Percentiles rank a stretch among this genome's conserved stretches.
These are phyloP conservation scores for Tretioscincus oriximinensis DNA, from an alignment of 2,113 vertebrate species.

Conservation along the genomic window DNA sequence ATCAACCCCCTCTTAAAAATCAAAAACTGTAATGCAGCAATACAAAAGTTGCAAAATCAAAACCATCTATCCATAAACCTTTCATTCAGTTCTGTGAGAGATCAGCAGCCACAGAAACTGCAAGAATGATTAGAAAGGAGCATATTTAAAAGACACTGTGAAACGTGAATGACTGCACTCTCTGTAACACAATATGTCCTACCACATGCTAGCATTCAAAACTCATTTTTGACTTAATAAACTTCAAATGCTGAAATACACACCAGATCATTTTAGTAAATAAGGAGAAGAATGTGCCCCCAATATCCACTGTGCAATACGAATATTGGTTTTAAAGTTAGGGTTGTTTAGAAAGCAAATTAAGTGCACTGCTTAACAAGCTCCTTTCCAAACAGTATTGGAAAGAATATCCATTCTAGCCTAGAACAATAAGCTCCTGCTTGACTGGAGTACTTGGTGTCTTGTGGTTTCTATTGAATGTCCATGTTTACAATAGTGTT, in stretches of 20 bases:
- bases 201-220: constrained; percentile 31
- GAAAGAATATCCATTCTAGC: constrained; percentile 27
- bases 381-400: constrained; percentile 57
- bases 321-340: constrained; percentile 61
- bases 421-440: constrained; percentile 46
- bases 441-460: constrained; percentile 32
- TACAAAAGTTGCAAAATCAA: constrained; percentile 7
- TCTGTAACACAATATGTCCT: constrained; percentile 38
- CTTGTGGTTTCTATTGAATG: constrained; percentile 51
- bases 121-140: constrained; percentile 14
- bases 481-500: constrained; percentile 31
- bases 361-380: constrained; percentile 62
- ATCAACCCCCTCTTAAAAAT: neutral
- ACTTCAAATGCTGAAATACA: constrained; percentile 32
- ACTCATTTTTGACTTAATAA: constrained; percentile 58
- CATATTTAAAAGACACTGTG: constrained; percentile 27
- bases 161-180: constrained; percentile 19
- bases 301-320: constrained; percentile 48
- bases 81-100: constrained; percentile 18
- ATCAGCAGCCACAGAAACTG: neutral
- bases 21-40: constrained; percentile 3
- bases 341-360: constrained; percentile 65
- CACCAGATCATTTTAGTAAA: constrained; percentile 30
- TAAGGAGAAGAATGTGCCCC: constrained; percentile 61
- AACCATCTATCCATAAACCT: constrained; percentile 22